Percentiles rank a stretch among this genome's conserved stretches.
Evolutionary conservation across 92 coral and sea anemone species (phyloP).

Genomic region (Nematostella vectensis): DNA sequence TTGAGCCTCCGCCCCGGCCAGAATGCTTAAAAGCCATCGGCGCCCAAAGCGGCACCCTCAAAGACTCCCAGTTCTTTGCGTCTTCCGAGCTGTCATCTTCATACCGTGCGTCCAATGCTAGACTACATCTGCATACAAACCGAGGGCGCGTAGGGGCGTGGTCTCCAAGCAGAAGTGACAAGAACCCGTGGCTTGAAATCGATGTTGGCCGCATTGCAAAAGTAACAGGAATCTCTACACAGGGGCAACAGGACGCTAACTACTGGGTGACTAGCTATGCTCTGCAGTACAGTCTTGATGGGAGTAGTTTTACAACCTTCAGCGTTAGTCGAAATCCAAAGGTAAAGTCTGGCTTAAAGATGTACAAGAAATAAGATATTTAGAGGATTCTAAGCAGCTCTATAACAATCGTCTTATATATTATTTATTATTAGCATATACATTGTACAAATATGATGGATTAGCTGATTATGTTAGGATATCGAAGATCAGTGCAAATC

Average conservation of each 20-base stretch:
- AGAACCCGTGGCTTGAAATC: slow-evolving; percentile 13
- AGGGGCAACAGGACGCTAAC: slow-evolving; percentile 8
- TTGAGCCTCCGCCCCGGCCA: slow-evolving; percentile 41
- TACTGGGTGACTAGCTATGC: slow-evolving; percentile 18
- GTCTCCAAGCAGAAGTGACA: slow-evolving; percentile 15
- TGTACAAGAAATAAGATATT: too few relatives aligned
- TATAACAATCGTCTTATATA: too few relatives aligned
- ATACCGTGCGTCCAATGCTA: slow-evolving; percentile 7
- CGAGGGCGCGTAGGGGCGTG: slow-evolving; percentile 8
- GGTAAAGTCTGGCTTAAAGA: too few relatives aligned
- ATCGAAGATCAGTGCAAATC: too few relatives aligned
- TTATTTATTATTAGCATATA: too few relatives aligned
- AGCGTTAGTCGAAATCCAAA: too few relatives aligned
- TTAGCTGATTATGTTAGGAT: too few relatives aligned
- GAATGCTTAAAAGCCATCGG: slow-evolving; percentile 42
- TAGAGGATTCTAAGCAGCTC: too few relatives aligned
- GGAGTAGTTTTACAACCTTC: too few relatives aligned
- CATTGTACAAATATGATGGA: too few relatives aligned
- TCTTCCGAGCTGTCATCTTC: slow-evolving; percentile 6
- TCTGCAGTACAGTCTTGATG: slow-evolving; percentile 15
- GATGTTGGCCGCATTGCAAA: slow-evolving; percentile 10
- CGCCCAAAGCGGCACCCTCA: slow-evolving; percentile 20
- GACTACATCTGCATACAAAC: slow-evolving; percentile 7
- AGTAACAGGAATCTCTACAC: slow-evolving; percentile 15
- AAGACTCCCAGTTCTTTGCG: slow-evolving; percentile 11